Percentiles rank a stretch among this genome's conserved stretches.
These are phyloP conservation scores for Campoplex capitator DNA, from an alignment of 2,888 invertebrate species.

Conservation along the genomic window DNA sequence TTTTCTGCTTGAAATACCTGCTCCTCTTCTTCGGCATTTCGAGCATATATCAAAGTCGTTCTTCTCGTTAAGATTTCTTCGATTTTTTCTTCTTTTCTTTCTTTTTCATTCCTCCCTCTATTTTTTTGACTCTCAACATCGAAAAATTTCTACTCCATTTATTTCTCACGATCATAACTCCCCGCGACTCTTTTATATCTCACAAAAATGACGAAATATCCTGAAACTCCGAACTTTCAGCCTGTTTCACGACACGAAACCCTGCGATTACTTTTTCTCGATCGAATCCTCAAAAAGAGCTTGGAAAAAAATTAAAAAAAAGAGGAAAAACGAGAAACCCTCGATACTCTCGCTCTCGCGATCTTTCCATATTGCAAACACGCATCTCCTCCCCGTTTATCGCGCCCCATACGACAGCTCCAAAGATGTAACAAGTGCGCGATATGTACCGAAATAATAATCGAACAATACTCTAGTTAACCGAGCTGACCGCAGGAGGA, in stretches of 20 bases:
- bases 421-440: slow-evolving; percentile 84
- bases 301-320: background rate
- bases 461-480: slow-evolving; percentile 84
- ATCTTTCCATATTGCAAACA: slow-evolving; percentile 29
- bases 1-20: background rate
- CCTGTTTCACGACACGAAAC: background rate
- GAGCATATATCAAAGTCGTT: background rate
- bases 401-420: slow-evolving; percentile 67
- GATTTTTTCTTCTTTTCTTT: background rate
- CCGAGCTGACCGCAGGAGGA: slow-evolving; percentile 77
- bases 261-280: background rate
- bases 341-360: background rate
- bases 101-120: background rate
- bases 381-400: slow-evolving; percentile 18
- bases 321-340: background rate
- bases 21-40: background rate
- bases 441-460: slow-evolving; percentile 85
- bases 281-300: background rate
- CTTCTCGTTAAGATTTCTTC: background rate
- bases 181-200: background rate
- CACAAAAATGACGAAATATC: background rate
- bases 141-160: background rate
- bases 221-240: background rate
- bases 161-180: background rate
- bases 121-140: too few species aligned